phyloP scores from a whole-genome alignment of 2,888 invertebrate species.

The Dichetophora obliterata region DNA sequence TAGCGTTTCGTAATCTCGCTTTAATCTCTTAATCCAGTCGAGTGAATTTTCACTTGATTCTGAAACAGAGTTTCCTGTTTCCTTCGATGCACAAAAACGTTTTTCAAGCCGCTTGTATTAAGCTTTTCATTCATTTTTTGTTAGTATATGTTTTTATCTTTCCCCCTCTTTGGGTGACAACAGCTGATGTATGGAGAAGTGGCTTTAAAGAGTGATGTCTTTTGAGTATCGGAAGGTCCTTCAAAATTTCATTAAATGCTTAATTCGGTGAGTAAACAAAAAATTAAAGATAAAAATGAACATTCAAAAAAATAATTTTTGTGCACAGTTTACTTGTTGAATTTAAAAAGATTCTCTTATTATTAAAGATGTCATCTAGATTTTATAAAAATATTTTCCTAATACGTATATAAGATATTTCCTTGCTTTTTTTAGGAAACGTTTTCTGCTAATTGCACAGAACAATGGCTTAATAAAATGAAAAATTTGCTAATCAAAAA shows the following conservation, averaged over 20 bases:
- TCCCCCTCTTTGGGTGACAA: neutral
- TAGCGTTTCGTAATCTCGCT: constrained; percentile 53
- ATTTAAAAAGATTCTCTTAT: no score
- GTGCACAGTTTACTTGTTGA: no score
- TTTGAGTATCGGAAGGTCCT: neutral
- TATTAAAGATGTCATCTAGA: no score
- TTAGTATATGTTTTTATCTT: neutral
- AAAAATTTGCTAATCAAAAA: no score
- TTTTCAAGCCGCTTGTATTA: constrained; percentile 1
- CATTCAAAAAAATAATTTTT: no score
- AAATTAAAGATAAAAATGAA: no score
- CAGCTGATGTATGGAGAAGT: neutral
- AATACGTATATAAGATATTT: no score
- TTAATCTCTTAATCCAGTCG: constrained; percentile 59
- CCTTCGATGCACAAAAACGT: constrained; percentile 31
- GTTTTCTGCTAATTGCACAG: no score
- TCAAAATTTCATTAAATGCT: constrained; percentile 2
- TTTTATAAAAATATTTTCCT: no score
- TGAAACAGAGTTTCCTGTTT: constrained; percentile 38
- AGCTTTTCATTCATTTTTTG: neutral
- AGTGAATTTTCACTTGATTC: constrained; percentile 59
- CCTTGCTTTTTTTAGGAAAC: no score
- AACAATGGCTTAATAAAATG: no score
- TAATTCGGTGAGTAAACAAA: constrained; percentile 1
- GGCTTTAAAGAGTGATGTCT: neutral